A percentile compares a stretch with the other conserved stretches of the same genome.
These are phyloP conservation scores for Cheilosia pagana DNA, from an alignment of 2,888 invertebrate genomes.

Conservation along the genomic window DNA sequence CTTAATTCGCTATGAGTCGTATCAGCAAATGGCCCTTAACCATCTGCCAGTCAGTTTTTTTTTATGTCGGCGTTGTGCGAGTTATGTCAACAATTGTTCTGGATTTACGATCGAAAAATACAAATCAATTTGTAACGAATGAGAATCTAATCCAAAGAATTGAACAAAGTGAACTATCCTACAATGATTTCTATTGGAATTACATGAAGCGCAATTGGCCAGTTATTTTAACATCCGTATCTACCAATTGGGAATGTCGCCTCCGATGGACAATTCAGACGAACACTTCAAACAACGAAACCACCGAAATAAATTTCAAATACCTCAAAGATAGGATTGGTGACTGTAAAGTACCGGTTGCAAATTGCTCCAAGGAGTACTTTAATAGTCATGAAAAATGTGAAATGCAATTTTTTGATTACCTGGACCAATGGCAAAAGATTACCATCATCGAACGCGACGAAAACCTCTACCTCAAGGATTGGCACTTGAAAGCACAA, in stretches of 20 bases:
- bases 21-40: too few relatives aligned
- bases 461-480: constrained; percentile 92
- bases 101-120: constrained; percentile 55
- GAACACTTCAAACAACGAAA: constrained; percentile 67
- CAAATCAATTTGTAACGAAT: constrained; percentile 50
- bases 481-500: constrained; percentile 92
- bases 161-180: constrained; percentile 80
- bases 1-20: too few relatives aligned
- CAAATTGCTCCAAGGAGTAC: constrained; percentile 90
- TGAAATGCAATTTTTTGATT: constrained; percentile 88
- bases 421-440: constrained; percentile 88
- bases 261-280: constrained; percentile 85
- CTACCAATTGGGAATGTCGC: constrained; percentile 87
- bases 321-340: constrained; percentile 87
- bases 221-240: constrained; percentile 87
- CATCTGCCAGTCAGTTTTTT: constrained; percentile 2
- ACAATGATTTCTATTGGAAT: constrained; percentile 86
- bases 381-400: constrained; percentile 90
- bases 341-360: constrained; percentile 89
- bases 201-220: constrained; percentile 86
- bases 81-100: constrained; percentile 72
- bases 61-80: constrained; percentile 55
- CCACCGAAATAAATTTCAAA: constrained; percentile 86
- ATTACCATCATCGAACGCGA: constrained; percentile 79
- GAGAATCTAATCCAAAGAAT: constrained; percentile 69